These are phyloP conservation scores for Hycleus cichorii DNA, from an alignment of 1,140 invertebrate genomes.

Conservation along the genomic window DNA sequence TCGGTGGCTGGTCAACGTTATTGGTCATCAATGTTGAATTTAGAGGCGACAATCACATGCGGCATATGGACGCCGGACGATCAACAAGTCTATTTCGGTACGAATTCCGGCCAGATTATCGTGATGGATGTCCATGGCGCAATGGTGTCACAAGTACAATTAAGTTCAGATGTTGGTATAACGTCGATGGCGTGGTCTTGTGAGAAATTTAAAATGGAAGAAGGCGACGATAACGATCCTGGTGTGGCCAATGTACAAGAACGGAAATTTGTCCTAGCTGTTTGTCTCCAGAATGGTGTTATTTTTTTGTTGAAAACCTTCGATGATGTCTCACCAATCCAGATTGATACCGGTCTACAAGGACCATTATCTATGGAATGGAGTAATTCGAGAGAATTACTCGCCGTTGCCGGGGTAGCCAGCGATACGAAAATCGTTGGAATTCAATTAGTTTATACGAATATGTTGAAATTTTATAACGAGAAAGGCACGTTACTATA, in stretches of 20 bases:
- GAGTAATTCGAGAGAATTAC: slow-evolving; percentile 87
- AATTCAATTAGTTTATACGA: slow-evolving; percentile 39
- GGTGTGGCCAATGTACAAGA: slow-evolving; percentile 34
- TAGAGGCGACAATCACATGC: slow-evolving; percentile 89
- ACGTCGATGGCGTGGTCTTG: slow-evolving; percentile 92
- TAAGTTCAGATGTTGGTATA: slow-evolving; percentile 73
- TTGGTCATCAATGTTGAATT: slow-evolving; percentile 95
- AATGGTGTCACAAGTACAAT: slow-evolving; percentile 85
- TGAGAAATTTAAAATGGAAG: slow-evolving; percentile 98
- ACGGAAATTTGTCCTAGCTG: slow-evolving; percentile 68
- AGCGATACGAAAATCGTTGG: slow-evolving; percentile 36
- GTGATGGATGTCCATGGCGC: slow-evolving; percentile 94
- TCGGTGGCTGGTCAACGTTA: slow-evolving; percentile 95
- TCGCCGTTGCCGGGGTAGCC: slow-evolving; percentile 80
- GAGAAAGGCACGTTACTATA: slow-evolving; percentile 53
- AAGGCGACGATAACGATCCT: slow-evolving; percentile 65
- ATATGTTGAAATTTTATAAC: slow-evolving; percentile 63
- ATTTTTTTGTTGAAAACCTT: slow-evolving; percentile 84
- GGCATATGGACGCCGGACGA: slow-evolving; percentile 98
- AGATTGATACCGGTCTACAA: slow-evolving; percentile 75
- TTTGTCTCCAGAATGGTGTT: slow-evolving; percentile 80
- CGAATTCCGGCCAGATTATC: slow-evolving; percentile 84
- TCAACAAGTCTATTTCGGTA: slow-evolving; percentile 94
- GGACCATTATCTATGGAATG: slow-evolving; percentile 81
- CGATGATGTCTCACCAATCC: slow-evolving; percentile 83